A percentile compares a stretch with the other conserved stretches of the same genome.
phyloP scores from a whole-genome alignment of 2,797 vertebrate genomes.

The Urosaurus nigricauda region DNA sequence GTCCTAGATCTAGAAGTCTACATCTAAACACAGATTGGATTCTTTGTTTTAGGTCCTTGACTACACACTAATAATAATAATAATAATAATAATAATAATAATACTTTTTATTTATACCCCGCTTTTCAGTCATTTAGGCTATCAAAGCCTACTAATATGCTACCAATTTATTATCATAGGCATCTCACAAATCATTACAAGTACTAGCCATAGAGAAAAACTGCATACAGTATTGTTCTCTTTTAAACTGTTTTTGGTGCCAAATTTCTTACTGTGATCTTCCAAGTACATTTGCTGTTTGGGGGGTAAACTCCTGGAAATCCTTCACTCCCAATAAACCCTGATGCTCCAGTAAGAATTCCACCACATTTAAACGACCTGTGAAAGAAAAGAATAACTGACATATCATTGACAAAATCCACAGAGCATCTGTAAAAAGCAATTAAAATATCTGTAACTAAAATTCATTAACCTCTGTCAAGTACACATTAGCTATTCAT shows the following conservation, averaged over 20 bases:
- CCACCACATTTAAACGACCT: constrained; percentile 96
- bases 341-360: constrained; percentile 91
- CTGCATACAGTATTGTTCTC: constrained; percentile 25
- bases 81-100: no score
- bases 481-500: neutral
- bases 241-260: constrained; percentile 59
- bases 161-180: constrained; percentile 47
- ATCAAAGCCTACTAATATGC: constrained; percentile 44
- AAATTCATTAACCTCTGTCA: neutral
- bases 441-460: neutral
- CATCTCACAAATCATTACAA: constrained; percentile 36
- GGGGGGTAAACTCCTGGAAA: constrained; percentile 98
- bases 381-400: constrained; percentile 23
- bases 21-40: constrained; percentile 22
- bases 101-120: no score
- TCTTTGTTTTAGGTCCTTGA: constrained; percentile 40
- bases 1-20: neutral
- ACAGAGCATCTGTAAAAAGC: neutral
- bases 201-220: constrained; percentile 36
- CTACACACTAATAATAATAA: no score
- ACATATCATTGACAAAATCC: constrained; percentile 1
- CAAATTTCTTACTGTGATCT: constrained; percentile 92
- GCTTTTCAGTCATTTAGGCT: no score
- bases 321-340: constrained; percentile 96
- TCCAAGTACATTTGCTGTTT: constrained; percentile 98